phyloP scores from a whole-genome alignment of 2,113 vertebrate species.

The Pagrus major region DNA sequence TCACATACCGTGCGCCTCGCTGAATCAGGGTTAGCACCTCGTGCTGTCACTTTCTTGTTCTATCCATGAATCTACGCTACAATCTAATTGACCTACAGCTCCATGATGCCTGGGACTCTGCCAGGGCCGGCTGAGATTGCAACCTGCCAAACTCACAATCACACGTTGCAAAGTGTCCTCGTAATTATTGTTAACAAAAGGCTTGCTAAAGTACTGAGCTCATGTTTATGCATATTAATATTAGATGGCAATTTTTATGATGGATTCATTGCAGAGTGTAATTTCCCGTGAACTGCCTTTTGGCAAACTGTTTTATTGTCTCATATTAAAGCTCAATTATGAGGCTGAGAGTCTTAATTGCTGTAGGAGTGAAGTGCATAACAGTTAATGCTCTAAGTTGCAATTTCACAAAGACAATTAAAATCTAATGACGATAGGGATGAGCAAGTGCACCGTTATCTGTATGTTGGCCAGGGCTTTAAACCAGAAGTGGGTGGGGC shows the following conservation, averaged over 20 bases:
- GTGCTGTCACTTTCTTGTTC: slow-evolving; percentile 44
- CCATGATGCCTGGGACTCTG: slow-evolving; percentile 37
- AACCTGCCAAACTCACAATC: slow-evolving; percentile 46
- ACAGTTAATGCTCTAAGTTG: neutral
- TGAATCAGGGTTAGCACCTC: slow-evolving; percentile 38
- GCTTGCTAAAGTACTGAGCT: slow-evolving; percentile 1
- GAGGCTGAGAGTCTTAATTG: neutral
- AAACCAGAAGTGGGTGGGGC: too few relatives aligned
- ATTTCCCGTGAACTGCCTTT: slow-evolving; percentile 17
- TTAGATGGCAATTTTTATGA: slow-evolving; percentile 1
- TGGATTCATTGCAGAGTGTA: neutral
- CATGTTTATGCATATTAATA: slow-evolving; percentile 12
- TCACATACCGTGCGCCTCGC: neutral
- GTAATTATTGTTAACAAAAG: slow-evolving; percentile 37
- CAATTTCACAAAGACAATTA: slow-evolving; percentile 8
- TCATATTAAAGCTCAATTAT: slow-evolving; percentile 33
- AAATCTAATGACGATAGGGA: slow-evolving; percentile 9
- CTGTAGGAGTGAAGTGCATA: neutral
- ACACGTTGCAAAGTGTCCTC: slow-evolving; percentile 44
- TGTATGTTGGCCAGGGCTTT: too few relatives aligned
- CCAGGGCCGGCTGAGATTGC: slow-evolving; percentile 49
- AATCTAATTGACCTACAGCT: slow-evolving; percentile 55
- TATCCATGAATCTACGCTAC: slow-evolving; percentile 34
- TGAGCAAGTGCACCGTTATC: too few relatives aligned
- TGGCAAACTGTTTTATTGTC: neutral